Conservation (phyloP, 2,888 invertebrate genomes). For the Lasioglossum oenotherae region DNA sequence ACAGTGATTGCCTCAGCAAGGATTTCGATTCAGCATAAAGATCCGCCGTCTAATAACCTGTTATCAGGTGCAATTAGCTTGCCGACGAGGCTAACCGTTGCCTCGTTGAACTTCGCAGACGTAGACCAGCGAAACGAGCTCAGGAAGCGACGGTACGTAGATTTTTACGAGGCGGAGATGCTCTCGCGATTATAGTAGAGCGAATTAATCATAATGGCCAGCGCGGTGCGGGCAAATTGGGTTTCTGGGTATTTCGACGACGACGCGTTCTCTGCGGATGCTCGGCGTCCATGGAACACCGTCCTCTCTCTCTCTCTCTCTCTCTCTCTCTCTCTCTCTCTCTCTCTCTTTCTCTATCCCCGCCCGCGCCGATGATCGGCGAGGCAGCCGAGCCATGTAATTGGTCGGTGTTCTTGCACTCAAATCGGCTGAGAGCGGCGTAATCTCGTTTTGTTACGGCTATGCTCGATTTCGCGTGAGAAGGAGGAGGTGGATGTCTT, state of each 20-base stretch:
- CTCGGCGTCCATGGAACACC: neutral
- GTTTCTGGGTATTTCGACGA: constrained; percentile 28
- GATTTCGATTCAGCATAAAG: neutral
- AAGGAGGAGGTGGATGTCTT: constrained; percentile 41
- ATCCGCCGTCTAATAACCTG: neutral
- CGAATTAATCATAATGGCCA: constrained; percentile 37
- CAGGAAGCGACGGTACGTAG: constrained; percentile 29
- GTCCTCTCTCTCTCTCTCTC: neutral
- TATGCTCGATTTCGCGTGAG: constrained; percentile 45
- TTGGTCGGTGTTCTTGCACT: constrained; percentile 32
- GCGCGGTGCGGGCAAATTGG: constrained; percentile 9
- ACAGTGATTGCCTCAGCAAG: neutral
- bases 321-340: neutral
- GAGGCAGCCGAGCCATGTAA: constrained; percentile 15
- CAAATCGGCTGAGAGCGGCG: constrained; percentile 27
- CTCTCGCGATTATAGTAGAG: constrained; percentile 13
- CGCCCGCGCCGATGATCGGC: neutral
- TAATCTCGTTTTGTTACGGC: constrained; percentile 50
- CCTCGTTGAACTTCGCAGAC: neutral
- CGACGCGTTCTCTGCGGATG: neutral
- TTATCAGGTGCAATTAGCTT: neutral
- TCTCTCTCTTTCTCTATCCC: neutral
- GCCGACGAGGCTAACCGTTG: constrained; percentile 11
- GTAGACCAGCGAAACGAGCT: constrained; percentile 18
- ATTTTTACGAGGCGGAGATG: constrained; percentile 13